Conservation (phyloP, 1,140 invertebrate genomes). For the Bilobella aurantiaca region DNA sequence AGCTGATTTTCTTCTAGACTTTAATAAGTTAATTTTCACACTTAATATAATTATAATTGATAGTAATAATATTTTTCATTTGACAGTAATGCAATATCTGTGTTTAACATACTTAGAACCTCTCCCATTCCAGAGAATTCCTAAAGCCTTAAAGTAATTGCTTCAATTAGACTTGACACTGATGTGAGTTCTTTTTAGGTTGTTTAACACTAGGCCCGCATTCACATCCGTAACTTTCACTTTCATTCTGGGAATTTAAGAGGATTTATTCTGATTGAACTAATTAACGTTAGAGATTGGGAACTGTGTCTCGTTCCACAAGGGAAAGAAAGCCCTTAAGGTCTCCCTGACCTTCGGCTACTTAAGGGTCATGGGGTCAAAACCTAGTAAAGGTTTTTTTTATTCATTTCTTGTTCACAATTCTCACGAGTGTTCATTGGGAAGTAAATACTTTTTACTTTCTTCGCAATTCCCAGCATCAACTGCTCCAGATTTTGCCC, state of each 20-base stretch:
- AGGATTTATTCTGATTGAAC: background rate
- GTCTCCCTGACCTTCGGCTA: too few relatives aligned
- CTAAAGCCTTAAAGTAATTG: conserved; percentile 1
- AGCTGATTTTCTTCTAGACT: background rate
- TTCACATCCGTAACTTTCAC: background rate
- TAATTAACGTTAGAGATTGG: background rate
- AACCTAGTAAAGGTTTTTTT: too few relatives aligned
- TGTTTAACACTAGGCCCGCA: background rate
- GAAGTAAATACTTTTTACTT: conserved; percentile 7
- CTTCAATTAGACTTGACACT: background rate
- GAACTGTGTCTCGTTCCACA: background rate
- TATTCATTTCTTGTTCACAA: conserved; percentile 4
- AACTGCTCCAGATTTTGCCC: too few relatives aligned
- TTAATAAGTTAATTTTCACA: conserved; percentile 1
- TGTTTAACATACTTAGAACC: background rate
- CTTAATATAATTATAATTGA: background rate
- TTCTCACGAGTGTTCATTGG: background rate
- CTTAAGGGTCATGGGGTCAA: too few relatives aligned
- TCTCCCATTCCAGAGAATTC: background rate
- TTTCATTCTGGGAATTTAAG: background rate
- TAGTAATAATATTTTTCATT: too few relatives aligned
- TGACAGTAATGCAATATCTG: background rate
- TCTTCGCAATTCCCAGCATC: background rate
- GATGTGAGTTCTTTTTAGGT: background rate
- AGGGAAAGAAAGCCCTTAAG: background rate